Conservation (phyloP, 2,113 vertebrate genomes). For the Xiphias gladius region DNA sequence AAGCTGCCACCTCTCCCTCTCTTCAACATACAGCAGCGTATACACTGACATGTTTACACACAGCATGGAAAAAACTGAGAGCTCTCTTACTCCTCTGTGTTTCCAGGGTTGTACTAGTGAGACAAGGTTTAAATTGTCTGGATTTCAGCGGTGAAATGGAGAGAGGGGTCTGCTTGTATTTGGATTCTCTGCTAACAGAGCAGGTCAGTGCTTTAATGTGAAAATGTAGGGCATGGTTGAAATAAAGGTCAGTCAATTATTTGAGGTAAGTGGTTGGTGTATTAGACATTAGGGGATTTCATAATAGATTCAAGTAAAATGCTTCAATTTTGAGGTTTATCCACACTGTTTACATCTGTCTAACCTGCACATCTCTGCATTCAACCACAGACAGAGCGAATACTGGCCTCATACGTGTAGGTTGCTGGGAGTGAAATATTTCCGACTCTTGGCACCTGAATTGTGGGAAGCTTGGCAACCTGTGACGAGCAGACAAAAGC, state of each 20-base stretch:
- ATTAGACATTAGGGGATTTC: background rate
- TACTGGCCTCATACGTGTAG: background rate
- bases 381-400: background rate
- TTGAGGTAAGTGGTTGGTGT: constrained; percentile 5
- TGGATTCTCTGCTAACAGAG: constrained; percentile 22
- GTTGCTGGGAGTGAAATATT: background rate
- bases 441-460: background rate
- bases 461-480: background rate
- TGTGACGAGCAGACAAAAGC: background rate
- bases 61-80: constrained; percentile 19
- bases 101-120: constrained; percentile 17
- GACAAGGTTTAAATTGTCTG: constrained; percentile 19
- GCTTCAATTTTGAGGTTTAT: background rate
- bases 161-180: constrained; percentile 10
- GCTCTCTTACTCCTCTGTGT: background rate
- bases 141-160: constrained; percentile 19
- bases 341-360: background rate
- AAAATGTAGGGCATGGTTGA: constrained; percentile 55
- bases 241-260: constrained; percentile 36
- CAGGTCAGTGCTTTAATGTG: constrained; percentile 12
- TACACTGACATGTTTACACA: constrained; percentile 70
- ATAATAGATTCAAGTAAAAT: background rate
- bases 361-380: background rate
- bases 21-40: constrained; percentile 65
- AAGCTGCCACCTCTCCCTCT: constrained; percentile 64